Evolutionary conservation across 2,113 vertebrate species (phyloP).

Genomic region (Pseudorectes ferrugineus): DNA sequence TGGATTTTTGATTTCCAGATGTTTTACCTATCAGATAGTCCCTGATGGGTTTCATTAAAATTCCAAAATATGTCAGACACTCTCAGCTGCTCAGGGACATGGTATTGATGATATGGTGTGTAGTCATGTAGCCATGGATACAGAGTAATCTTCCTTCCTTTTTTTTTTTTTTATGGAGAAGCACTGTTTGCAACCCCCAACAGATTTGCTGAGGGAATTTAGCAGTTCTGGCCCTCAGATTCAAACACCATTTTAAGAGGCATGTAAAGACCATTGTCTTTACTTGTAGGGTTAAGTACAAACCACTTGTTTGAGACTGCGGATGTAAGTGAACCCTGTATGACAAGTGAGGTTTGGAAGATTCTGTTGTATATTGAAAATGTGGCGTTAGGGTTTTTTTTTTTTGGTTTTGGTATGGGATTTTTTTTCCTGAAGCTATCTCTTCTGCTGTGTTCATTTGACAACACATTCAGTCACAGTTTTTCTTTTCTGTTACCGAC

Average conservation of each 20-base stretch:
- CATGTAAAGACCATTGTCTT: background rate
- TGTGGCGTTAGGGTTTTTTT: fast-evolving
- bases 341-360: background rate
- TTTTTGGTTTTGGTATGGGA: background rate
- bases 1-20: slow-evolving; percentile 57
- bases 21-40: slow-evolving; percentile 54
- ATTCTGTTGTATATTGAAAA: background rate
- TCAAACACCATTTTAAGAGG: background rate
- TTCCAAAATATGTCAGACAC: slow-evolving; percentile 44
- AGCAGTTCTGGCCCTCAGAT: background rate
- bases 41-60: slow-evolving; percentile 47
- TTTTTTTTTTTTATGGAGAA: background rate
- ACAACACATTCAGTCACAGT: background rate
- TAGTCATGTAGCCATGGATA: slow-evolving; percentile 16
- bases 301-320: background rate
- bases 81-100: slow-evolving; percentile 8
- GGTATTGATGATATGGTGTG: background rate
- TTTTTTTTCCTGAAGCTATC: background rate
- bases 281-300: background rate
- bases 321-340: no score
- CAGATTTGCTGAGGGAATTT: background rate
- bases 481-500: background rate
- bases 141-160: background rate
- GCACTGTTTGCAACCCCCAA: background rate
- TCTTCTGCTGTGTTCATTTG: background rate